These are phyloP conservation scores for Dolichomitus sp. DNA, from an alignment of 2,888 invertebrate genomes.

Conservation along the genomic window DNA sequence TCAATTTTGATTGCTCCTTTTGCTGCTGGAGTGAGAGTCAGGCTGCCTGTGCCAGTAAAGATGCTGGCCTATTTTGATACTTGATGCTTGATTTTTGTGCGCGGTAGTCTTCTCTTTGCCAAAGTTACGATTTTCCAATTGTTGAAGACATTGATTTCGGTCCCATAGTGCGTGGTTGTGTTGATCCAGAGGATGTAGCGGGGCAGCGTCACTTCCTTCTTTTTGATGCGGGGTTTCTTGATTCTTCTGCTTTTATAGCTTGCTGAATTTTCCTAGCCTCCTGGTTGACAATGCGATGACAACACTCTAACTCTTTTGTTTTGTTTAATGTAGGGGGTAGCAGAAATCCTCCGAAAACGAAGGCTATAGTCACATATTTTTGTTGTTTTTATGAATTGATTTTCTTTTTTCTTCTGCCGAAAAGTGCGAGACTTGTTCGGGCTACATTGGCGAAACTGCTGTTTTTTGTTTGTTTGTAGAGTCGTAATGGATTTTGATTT, in stretches of 20 bases:
- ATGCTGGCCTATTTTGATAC: constrained; percentile 23
- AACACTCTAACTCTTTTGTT: constrained; percentile 29
- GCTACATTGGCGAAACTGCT: constrained; percentile 32
- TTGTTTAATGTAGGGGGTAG: constrained; percentile 14
- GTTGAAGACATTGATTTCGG: constrained; percentile 17
- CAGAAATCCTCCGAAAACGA: constrained; percentile 16
- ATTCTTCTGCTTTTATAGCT: constrained; percentile 43
- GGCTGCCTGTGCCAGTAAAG: constrained; percentile 37
- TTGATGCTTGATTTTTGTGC: constrained; percentile 30
- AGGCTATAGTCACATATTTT: constrained; percentile 40
- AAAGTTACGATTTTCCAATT: constrained; percentile 5
- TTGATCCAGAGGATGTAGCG: constrained; percentile 43
- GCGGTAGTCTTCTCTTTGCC: constrained; percentile 1
- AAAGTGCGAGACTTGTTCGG: constrained; percentile 24
- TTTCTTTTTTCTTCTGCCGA: background rate
- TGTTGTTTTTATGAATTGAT: background rate
- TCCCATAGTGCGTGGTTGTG: background rate
- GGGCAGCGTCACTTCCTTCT: constrained; percentile 27
- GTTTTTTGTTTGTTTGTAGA: constrained; percentile 47
- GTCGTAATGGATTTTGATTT: constrained; percentile 25
- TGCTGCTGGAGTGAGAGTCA: constrained; percentile 15
- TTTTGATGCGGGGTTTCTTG: constrained; percentile 14
- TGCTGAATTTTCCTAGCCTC: constrained; percentile 23
- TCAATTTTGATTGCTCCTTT: constrained; percentile 31
- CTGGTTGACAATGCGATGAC: constrained; percentile 13